A percentile compares a stretch with the other conserved stretches of the same genome.
phyloP scores from a whole-genome alignment of 1,140 invertebrate species.

The Babylonia areolata region DNA sequence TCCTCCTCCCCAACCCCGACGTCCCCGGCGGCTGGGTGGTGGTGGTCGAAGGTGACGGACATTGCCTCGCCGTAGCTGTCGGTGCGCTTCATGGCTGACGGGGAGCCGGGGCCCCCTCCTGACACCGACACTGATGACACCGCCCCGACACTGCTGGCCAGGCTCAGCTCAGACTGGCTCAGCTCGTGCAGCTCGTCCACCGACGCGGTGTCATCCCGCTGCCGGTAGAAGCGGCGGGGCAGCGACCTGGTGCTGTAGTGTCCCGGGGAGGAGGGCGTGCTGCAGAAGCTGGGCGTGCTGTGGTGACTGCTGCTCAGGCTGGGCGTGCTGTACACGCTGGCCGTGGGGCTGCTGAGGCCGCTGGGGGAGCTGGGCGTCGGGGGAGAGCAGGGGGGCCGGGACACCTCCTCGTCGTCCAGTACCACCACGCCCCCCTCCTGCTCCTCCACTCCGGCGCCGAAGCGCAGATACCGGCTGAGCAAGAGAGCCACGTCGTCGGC shows the following conservation, averaged over 20 bases:
- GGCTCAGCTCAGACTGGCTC: conserved; percentile 43
- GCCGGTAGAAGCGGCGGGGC: background rate
- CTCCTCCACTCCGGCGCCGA: background rate
- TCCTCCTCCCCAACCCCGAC: background rate
- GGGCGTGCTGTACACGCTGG: background rate
- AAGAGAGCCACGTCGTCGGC: conserved; percentile 30
- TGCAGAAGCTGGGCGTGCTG: background rate
- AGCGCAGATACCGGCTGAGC: conserved; percentile 20
- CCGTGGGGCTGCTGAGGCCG: background rate
- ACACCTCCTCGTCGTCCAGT: background rate
- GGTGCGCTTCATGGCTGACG: conserved; percentile 23
- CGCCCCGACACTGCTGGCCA: conserved; percentile 27
- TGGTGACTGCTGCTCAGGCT: background rate
- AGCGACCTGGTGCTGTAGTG: background rate
- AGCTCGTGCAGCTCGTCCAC: conserved; percentile 42
- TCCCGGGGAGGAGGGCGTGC: background rate
- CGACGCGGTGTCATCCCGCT: conserved; percentile 27
- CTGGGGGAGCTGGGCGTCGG: background rate
- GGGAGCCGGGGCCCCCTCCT: background rate
- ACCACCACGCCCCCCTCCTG: background rate
- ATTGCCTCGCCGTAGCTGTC: conserved; percentile 37
- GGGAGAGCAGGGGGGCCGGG: background rate
- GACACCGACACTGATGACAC: background rate
- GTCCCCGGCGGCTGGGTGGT: too few species aligned
- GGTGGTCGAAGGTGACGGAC: background rate